These are phyloP conservation scores for Helleia helle DNA, from an alignment of 2,888 invertebrate genomes.

Conservation along the genomic window DNA sequence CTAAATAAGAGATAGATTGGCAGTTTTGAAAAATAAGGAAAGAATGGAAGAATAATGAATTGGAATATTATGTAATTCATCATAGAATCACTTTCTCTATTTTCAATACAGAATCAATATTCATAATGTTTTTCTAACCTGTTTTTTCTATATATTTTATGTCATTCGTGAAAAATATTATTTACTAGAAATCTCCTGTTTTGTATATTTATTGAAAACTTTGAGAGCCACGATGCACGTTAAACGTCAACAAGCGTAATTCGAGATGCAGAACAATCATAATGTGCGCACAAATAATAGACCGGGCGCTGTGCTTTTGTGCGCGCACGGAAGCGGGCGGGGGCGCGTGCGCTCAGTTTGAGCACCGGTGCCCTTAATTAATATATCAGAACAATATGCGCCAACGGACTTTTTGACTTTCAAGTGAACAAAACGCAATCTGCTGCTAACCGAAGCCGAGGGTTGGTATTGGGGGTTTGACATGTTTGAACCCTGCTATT, in stretches of 20 bases:
- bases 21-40: too few species aligned
- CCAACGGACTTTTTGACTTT: constrained; percentile 27
- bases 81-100: too few species aligned
- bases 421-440: constrained; percentile 23
- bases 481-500: background rate
- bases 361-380: constrained; percentile 22
- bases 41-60: too few species aligned
- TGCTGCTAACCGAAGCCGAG: background rate
- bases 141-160: too few species aligned
- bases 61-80: too few species aligned
- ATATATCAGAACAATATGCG: constrained; percentile 19
- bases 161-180: too few species aligned
- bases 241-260: constrained; percentile 32
- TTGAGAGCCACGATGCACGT: constrained; percentile 24
- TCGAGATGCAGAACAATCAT: constrained; percentile 36
- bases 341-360: constrained; percentile 35
- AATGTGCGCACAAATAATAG: constrained; percentile 34
- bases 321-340: constrained; percentile 39
- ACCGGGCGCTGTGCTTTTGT: constrained; percentile 66
- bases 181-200: too few species aligned
- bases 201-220: too few species aligned
- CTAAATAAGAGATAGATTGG: too few species aligned
- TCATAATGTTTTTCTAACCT: too few species aligned
- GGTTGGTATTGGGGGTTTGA: background rate
- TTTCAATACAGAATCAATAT: too few species aligned